A percentile compares a stretch with the other conserved stretches of the same genome.
Evolutionary conservation across 92 coral and sea anemone genomes (phyloP).

Genomic region (Zoanthus sociatus): DNA sequence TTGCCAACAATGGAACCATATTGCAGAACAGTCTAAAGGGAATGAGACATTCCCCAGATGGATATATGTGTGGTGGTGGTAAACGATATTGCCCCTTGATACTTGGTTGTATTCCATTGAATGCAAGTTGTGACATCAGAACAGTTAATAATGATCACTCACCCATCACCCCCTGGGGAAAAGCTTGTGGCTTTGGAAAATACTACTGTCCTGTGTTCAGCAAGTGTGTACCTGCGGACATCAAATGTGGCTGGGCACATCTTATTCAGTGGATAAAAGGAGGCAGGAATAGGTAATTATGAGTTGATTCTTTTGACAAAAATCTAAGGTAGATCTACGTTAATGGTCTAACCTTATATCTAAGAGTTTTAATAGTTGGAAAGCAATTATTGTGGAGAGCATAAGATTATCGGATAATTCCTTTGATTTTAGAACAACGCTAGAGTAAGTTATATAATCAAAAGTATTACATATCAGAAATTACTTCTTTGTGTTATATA

Average conservation of each 20-base stretch:
- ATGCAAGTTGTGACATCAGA: conserved; percentile 25
- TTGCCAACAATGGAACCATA: neutral
- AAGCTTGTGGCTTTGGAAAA: conserved; percentile 32
- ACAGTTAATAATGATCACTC: conserved; percentile 10
- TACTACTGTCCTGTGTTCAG: conserved; percentile 39
- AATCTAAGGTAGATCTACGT: neutral
- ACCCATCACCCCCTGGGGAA: conserved; percentile 46
- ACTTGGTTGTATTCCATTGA: conserved; percentile 9
- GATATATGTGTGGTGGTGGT: neutral
- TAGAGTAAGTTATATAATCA: too few relatives aligned
- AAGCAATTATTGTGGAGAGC: too few relatives aligned
- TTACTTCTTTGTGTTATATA: too few relatives aligned
- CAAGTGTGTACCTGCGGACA: conserved; percentile 3
- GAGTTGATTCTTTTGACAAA: neutral
- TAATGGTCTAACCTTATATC: neutral
- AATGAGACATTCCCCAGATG: conserved; percentile 10
- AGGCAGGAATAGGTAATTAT: conserved; percentile 6
- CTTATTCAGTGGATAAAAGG: conserved; percentile 27
- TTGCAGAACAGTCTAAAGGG: conserved; percentile 14
- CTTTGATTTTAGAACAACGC: too few relatives aligned
- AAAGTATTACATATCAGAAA: too few relatives aligned
- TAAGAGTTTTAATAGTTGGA: too few relatives aligned
- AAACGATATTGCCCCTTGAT: conserved; percentile 45
- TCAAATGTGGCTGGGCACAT: conserved; percentile 37
- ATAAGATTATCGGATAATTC: too few relatives aligned